Percentiles rank a stretch among this genome's conserved stretches.
phyloP scores from a whole-genome alignment of 2,113 vertebrate genomes.

The western clawed frog (Xenopus tropicalis) region UCB_Xtro_10.0 CM004443.2:137544001-137544500 shows the following conservation, averaged over 20 bases:
- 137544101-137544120: conserved; percentile 54
- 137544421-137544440: conserved; percentile 27
- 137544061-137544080: conserved; percentile 58
- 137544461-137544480: conserved; percentile 52
- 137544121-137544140: conserved; percentile 69
- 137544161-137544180: conserved; percentile 69
- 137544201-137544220: conserved; percentile 56
- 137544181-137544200: conserved; percentile 62
- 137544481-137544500: conserved; percentile 56
- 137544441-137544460: conserved; percentile 47
- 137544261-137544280: too few species aligned
- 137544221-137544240: conserved; percentile 54
- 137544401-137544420: conserved; percentile 37
- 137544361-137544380: not conserved
- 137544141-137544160: conserved; percentile 75
- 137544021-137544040: conserved; percentile 74
- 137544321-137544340: not conserved
- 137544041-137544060: conserved; percentile 62
- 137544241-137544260: conserved; percentile 29
- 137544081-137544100: conserved; percentile 63
- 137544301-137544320: not conserved
- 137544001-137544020: conserved; percentile 72
- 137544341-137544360: not conserved
- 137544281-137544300: conserved; percentile 32
- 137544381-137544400: not conserved